Evolutionary conservation across 2,888 invertebrate species (phyloP).

Genomic region (Pristionchus exspectatus): DNA sequence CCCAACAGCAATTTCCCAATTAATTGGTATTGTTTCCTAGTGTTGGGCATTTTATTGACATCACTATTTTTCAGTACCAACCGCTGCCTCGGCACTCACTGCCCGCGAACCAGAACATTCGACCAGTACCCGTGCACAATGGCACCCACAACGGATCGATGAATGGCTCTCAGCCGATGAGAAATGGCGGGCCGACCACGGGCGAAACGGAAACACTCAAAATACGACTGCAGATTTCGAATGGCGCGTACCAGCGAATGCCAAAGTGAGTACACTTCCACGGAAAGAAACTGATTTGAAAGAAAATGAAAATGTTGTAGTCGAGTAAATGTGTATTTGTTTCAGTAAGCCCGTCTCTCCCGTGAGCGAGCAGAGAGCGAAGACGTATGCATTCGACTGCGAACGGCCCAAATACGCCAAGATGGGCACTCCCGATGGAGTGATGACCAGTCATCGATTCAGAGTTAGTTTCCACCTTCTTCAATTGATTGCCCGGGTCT

Average conservation of each 20-base stretch:
- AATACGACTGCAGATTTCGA: background rate
- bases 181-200: background rate
- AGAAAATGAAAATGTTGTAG: background rate
- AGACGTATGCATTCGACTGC: constrained; percentile 48
- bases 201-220: background rate
- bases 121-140: background rate
- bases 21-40: too few relatives aligned
- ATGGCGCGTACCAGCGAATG: constrained; percentile 27
- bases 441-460: constrained; percentile 18
- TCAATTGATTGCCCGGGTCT: background rate
- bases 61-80: constrained; percentile 30
- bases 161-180: background rate
- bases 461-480: background rate
- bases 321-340: background rate
- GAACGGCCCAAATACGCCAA: background rate
- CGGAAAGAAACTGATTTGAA: background rate
- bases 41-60: too few relatives aligned
- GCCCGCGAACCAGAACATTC: background rate
- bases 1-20: too few relatives aligned
- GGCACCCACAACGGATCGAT: background rate
- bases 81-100: background rate
- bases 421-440: background rate
- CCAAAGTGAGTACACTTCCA: background rate
- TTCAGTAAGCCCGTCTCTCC: background rate
- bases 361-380: constrained; percentile 25